phyloP scores from a whole-genome alignment of 2,113 vertebrate species.

The Setophaga coronata region DNA sequence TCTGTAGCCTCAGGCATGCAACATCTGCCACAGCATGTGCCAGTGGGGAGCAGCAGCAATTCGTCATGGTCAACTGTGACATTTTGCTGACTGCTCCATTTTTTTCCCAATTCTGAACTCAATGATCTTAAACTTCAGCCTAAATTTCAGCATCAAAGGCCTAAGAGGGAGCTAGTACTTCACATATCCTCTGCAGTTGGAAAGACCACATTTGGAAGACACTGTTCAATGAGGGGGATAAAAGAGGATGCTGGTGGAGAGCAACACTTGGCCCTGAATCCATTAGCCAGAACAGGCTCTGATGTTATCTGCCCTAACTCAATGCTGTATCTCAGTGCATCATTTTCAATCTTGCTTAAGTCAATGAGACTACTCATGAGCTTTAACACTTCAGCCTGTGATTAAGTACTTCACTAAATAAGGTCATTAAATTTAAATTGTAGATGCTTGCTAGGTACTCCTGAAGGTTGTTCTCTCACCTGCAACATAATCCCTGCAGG shows the following conservation, averaged over 20 bases:
- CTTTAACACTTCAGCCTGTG: conserved; percentile 41
- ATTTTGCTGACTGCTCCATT: conserved; percentile 38
- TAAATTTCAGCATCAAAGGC: background rate
- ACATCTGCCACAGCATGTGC: background rate
- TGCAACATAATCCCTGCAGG: conserved; percentile 15
- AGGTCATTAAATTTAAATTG: conserved; percentile 58
- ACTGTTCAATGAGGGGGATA: background rate
- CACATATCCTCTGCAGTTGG: background rate
- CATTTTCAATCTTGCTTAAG: conserved; percentile 26
- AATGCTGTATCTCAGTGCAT: background rate
- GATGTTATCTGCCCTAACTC: background rate
- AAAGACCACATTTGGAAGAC: background rate
- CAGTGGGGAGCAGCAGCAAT: background rate
- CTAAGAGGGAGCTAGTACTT: background rate
- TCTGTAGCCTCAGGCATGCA: background rate
- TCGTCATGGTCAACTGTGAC: conserved; percentile 13
- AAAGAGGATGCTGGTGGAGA: background rate
- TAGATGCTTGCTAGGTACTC: conserved; percentile 43
- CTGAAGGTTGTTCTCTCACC: conserved; percentile 48
- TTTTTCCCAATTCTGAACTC: background rate
- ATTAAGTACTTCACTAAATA: conserved; percentile 61
- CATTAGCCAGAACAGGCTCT: background rate
- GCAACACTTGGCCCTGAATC: background rate
- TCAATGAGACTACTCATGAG: conserved; percentile 29
- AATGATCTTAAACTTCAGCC: background rate